These are phyloP conservation scores for Sinosuthora webbiana DNA, from an alignment of 2,113 vertebrate genomes.

Conservation along the genomic window DNA sequence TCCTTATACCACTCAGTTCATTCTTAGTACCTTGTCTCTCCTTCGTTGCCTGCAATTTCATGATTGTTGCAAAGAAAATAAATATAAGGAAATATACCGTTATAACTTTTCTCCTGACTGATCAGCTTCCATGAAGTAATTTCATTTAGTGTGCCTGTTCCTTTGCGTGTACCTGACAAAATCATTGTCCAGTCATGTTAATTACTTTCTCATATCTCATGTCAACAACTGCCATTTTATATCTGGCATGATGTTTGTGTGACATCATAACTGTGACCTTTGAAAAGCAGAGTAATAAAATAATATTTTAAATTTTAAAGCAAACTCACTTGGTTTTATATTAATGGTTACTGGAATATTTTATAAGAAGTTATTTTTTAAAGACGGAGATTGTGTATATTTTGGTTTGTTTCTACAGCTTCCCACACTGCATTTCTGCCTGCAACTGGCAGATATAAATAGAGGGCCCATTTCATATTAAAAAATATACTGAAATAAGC, in stretches of 20 bases:
- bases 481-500: background rate
- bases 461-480: background rate
- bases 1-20: constrained; percentile 31
- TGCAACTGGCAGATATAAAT: background rate
- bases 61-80: constrained; percentile 40
- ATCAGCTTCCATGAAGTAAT: background rate
- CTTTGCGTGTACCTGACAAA: background rate
- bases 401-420: background rate
- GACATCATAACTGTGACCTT: background rate
- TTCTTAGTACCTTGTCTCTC: constrained; percentile 10
- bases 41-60: constrained; percentile 11
- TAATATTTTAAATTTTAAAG: background rate
- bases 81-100: background rate
- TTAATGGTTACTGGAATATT: background rate
- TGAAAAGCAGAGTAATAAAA: background rate
- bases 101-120: background rate
- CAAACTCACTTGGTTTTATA: background rate
- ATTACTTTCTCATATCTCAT: background rate
- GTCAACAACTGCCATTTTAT: background rate
- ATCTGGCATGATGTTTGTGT: background rate
- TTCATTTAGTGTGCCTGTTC: background rate
- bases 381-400: background rate
- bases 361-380: background rate
- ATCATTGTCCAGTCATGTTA: background rate
- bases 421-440: background rate